Percentiles rank a stretch among this genome's conserved stretches.
Conservation (phyloP, 2,113 vertebrate species). For the Oncorhynchus gorbuscha region DNA sequence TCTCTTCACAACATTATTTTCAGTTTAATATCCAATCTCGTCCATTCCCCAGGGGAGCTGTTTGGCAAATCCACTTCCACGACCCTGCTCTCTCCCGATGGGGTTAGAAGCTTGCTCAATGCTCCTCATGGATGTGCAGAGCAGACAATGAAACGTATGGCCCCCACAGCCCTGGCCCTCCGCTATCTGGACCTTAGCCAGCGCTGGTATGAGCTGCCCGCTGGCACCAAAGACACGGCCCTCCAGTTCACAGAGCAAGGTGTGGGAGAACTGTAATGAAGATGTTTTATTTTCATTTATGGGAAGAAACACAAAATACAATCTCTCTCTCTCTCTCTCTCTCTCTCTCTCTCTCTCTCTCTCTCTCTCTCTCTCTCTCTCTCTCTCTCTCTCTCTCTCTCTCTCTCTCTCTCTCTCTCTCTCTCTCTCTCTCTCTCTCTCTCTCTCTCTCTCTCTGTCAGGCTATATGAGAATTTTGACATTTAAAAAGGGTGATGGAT, state of each 20-base stretch:
- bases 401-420: too few relatives aligned
- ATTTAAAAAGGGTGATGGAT: conserved; percentile 61
- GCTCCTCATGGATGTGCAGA: conserved; percentile 77
- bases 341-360: too few relatives aligned
- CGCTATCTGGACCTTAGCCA: conserved; percentile 79
- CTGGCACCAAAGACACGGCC: conserved; percentile 72
- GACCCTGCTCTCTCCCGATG: conserved; percentile 71
- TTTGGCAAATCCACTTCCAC: conserved; percentile 54
- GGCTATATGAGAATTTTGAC: conserved; percentile 71
- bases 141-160: conserved; percentile 76
- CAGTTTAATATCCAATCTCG: neutral
- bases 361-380: too few relatives aligned
- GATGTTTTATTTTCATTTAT: too few relatives aligned
- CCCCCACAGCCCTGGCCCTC: conserved; percentile 74
- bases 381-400: too few relatives aligned
- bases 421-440: too few relatives aligned
- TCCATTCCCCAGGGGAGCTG: conserved; percentile 42
- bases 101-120: conserved; percentile 59
- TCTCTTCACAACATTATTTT: neutral
- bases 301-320: too few relatives aligned
- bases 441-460: conserved; percentile 40
- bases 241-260: conserved; percentile 69
- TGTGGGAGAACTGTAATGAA: conserved; percentile 28
- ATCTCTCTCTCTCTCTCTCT: too few relatives aligned
- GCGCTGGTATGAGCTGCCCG: conserved; percentile 72